Evolutionary conservation across 2,888 invertebrate genomes (phyloP), one percentile per base, ranked within the genome.

Genomic region (Spilarctia lutea): DNA sequence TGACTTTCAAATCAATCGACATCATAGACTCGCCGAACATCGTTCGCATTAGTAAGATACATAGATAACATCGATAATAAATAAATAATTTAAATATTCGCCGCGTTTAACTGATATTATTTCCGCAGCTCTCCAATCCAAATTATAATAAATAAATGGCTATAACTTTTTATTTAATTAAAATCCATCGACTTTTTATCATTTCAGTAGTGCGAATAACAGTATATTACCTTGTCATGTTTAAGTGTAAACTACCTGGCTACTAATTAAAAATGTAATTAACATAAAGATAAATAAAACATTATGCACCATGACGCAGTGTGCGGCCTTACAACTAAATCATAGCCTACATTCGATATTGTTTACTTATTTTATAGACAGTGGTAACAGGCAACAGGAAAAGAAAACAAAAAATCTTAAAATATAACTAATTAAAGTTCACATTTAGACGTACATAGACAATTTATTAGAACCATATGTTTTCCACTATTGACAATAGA

Each of bases 341-440:
- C 92, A 94, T 94, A 94, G 93, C 93, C 93, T 94, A 93, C 71
- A 90, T 89, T 89, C 89, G 88, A 91, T 82, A 85, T 78, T 80
- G 73, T 77, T 79, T 74, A 72, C 75, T 80, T 80, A 83, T 60
- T 16, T 74, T 75, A 81, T 60, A 68, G 70, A 77, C 68, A 84
- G 74, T 81, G 86, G 84, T 84, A 84, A 84, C 85, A 80, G 83
- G 79, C 75, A 85, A 79, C 73, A 69, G 75, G 39, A 63, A 65
- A 78, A 65, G 74, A 35, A 73, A 72, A 77, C 63, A 73, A 69
- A 79, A 76, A 72, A 56, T 56, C 27, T 68, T 66, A 68, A 72
- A 68, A 35, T 65, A 65, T 42, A 68, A 20, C 45, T 48, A 48
- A 65, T 65, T 73, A 69, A 30, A 48, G 48, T 52, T 48, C 27